These are phyloP conservation scores for Chironomus riparius DNA, from an alignment of 2,888 invertebrate species.

Conservation along the genomic window DNA sequence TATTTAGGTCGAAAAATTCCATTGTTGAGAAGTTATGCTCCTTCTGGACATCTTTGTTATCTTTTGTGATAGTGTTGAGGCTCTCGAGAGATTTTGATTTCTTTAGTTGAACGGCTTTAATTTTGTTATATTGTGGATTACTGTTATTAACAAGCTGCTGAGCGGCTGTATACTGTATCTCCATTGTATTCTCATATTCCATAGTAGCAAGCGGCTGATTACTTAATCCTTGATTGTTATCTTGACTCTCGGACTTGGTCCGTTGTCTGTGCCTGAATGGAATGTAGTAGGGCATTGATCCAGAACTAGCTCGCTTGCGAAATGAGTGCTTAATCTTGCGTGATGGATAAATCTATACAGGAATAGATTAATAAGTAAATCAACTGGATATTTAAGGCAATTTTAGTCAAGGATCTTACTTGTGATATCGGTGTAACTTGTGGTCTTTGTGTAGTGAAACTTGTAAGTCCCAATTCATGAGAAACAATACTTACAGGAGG, in stretches of 20 bases:
- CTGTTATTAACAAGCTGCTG: neutral
- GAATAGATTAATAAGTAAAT: too few species aligned
- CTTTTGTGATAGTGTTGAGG: neutral
- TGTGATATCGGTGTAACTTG: neutral
- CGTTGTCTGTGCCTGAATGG: constrained; percentile 7
- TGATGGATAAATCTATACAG: neutral
- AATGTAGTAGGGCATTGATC: constrained; percentile 14
- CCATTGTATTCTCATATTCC: constrained; percentile 3
- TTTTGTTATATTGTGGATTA: constrained; percentile 8
- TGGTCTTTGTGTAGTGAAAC: neutral
- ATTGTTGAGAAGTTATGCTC: constrained; percentile 3
- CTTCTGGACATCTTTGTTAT: neutral
- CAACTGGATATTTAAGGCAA: too few species aligned
- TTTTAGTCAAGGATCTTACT: too few species aligned
- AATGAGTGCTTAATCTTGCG: constrained; percentile 7
- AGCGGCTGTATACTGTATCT: neutral
- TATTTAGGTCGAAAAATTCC: neutral
- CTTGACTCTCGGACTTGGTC: constrained; percentile 13
- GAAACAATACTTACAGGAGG: neutral
- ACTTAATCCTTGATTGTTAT: neutral
- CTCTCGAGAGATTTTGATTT: constrained; percentile 16
- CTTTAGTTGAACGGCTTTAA: constrained; percentile 1
- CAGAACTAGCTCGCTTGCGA: neutral
- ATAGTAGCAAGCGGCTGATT: neutral
- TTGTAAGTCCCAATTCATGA: neutral